These are phyloP conservation scores for Sebastes kiyomatsui DNA, from an alignment of 2,797 vertebrate species.

Conservation along the genomic window DNA sequence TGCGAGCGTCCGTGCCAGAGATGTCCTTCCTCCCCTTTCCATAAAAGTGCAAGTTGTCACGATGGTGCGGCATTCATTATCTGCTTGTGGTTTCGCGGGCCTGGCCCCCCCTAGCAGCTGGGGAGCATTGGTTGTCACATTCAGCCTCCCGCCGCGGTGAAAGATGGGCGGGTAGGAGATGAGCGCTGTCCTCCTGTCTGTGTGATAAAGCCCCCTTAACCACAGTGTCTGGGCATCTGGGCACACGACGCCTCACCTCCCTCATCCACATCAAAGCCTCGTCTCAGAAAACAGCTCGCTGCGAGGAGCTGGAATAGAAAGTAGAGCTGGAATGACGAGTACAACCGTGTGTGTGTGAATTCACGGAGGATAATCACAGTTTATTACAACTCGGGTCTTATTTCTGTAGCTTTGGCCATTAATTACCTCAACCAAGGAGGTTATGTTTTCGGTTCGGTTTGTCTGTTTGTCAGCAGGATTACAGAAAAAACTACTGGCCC, in stretches of 20 bases:
- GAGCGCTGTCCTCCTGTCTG: conserved; percentile 45
- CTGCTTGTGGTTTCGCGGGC: conserved; percentile 55
- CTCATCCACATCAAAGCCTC: conserved; percentile 69
- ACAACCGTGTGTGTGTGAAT: conserved; percentile 35
- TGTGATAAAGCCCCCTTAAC: conserved; percentile 64
- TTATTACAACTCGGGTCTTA: not conserved
- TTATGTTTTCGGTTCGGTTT: not conserved
- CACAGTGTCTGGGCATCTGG: conserved; percentile 62
- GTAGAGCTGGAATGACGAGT: conserved; percentile 50
- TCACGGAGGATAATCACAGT: not conserved
- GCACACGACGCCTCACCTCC: conserved; percentile 47
- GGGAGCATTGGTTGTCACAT: conserved; percentile 54
- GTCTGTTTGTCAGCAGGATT: not conserved
- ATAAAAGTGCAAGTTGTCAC: conserved; percentile 79
- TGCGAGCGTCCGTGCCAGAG: conserved; percentile 44
- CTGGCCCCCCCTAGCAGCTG: conserved; percentile 57
- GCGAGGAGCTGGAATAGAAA: conserved; percentile 57
- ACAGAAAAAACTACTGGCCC: not conserved
- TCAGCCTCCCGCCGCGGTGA: conserved; percentile 40
- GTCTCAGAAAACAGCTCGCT: conserved; percentile 51
- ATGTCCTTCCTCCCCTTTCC: conserved; percentile 66
- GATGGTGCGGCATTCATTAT: conserved; percentile 75
- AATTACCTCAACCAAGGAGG: not conserved
- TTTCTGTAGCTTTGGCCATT: not conserved
- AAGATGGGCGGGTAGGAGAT: conserved; percentile 50